These are phyloP conservation scores for Orientallactaga bullata DNA, from an alignment of 2,113 vertebrate species.

Conservation along the genomic window DNA sequence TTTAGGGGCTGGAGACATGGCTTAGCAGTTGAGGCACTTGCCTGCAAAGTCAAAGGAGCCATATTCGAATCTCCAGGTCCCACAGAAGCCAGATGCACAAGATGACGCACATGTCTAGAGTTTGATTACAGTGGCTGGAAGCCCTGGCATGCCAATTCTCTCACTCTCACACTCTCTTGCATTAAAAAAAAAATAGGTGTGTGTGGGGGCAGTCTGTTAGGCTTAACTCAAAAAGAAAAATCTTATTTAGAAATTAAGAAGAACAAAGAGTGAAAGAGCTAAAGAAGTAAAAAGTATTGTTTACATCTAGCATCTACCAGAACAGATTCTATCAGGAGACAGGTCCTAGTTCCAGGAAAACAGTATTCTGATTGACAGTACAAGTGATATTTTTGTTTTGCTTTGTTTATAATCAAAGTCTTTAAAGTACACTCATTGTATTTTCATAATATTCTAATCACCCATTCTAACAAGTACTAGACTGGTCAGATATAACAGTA, in stretches of 20 bases:
- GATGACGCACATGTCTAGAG: no score
- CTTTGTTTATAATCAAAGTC: not conserved
- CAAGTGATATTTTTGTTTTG: not conserved
- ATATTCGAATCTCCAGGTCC: no score
- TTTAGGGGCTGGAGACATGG: not conserved
- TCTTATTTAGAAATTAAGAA: conserved; percentile 27
- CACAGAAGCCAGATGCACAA: no score
- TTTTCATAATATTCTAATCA: not conserved
- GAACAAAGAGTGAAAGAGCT: not conserved
- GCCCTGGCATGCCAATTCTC: no score
- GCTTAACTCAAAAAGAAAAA: not conserved
- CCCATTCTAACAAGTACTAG: not conserved
- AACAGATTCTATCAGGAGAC: not conserved
- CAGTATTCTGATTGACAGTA: not conserved
- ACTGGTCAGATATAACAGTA: not conserved
- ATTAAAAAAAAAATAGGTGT: no score
- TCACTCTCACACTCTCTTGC: no score
- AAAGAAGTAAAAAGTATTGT: conserved; percentile 11
- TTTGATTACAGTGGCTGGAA: no score
- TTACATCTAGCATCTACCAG: not conserved
- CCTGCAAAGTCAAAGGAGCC: no score
- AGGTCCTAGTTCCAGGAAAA: conserved; percentile 24
- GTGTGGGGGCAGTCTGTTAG: no score
- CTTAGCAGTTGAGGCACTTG: no score
- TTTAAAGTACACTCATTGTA: no score